Percentiles rank a stretch among this genome's conserved stretches.
Conservation (phyloP, 2,888 invertebrate species). For the Ophioninae sp. region DNA sequence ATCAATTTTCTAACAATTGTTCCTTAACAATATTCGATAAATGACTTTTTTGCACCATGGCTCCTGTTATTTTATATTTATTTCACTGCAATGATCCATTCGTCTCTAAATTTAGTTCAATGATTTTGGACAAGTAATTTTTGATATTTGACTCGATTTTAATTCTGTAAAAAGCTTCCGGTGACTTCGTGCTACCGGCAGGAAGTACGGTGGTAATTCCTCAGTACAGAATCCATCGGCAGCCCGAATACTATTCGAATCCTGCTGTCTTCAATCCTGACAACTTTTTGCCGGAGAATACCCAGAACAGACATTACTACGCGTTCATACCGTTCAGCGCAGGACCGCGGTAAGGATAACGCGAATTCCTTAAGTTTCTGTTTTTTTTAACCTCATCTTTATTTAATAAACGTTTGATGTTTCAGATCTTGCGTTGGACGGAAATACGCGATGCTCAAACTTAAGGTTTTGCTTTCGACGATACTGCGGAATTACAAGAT, state of each 20-base stretch:
- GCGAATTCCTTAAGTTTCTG: not conserved
- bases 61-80: too few relatives aligned
- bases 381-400: not conserved
- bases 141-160: not conserved
- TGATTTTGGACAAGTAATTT: too few relatives aligned
- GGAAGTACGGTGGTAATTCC: conserved; percentile 87
- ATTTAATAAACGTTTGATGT: not conserved
- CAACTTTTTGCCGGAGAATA: conserved; percentile 91
- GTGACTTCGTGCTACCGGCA: conserved; percentile 86
- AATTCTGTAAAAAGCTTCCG: conserved; percentile 82
- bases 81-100: too few relatives aligned
- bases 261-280: conserved; percentile 91
- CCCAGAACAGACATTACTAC: conserved; percentile 90
- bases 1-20: too few relatives aligned
- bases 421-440: conserved; percentile 86
- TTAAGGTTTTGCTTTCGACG: conserved; percentile 90
- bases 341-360: conserved; percentile 84
- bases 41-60: too few relatives aligned
- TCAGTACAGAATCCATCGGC: conserved; percentile 87
- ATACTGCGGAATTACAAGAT: conserved; percentile 88
- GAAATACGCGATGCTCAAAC: conserved; percentile 90
- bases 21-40: too few relatives aligned
- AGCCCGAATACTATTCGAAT: conserved; percentile 88
- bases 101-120: too few relatives aligned
- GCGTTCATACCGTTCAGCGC: conserved; percentile 92